Conservation (phyloP, 2,888 invertebrate species). For the Chymomyza amoena region DNA sequence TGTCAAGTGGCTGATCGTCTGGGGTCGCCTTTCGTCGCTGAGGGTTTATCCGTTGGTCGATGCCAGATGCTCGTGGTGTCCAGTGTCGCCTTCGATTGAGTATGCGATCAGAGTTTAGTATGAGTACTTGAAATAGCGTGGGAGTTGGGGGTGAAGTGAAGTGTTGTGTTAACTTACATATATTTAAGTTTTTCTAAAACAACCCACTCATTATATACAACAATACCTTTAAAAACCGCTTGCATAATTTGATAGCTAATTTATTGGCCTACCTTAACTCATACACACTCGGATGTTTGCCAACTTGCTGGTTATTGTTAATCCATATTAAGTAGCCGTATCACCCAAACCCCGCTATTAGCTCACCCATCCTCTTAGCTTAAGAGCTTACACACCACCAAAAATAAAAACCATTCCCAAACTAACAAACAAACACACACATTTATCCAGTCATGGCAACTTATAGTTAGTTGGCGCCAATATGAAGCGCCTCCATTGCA, state of each 20-base stretch:
- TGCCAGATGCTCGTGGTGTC: too few relatives aligned
- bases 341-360: neutral
- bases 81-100: too few relatives aligned
- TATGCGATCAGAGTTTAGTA: too few relatives aligned
- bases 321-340: neutral
- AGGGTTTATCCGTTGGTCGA: too few relatives aligned
- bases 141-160: too few relatives aligned
- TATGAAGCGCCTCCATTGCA: constrained; percentile 17
- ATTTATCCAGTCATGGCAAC: neutral
- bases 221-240: neutral
- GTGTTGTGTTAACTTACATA: too few relatives aligned
- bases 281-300: neutral
- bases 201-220: neutral
- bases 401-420: neutral
- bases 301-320: neutral
- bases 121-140: too few relatives aligned
- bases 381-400: neutral
- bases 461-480: neutral
- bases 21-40: too few relatives aligned
- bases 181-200: neutral
- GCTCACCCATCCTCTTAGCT: neutral
- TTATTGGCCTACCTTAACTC: neutral
- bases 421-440: neutral
- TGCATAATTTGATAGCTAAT: neutral
- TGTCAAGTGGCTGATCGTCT: too few relatives aligned